These are phyloP conservation scores for Serripes groenlandicus DNA, from an alignment of 2,888 invertebrate genomes.

Conservation along the genomic window DNA sequence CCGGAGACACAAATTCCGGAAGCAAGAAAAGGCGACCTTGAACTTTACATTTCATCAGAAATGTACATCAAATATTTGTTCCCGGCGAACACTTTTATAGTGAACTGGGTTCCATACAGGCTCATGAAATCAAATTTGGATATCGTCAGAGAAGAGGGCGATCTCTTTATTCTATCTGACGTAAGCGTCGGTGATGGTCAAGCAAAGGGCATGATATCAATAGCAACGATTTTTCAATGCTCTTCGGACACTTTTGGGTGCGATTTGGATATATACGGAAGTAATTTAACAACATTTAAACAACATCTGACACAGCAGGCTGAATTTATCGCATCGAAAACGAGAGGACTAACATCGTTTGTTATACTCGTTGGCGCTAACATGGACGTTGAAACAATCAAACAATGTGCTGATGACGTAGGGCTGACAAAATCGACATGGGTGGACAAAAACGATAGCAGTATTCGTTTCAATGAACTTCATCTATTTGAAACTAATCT, in stretches of 20 bases:
- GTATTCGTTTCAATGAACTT: neutral
- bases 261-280: slow-evolving; percentile 13
- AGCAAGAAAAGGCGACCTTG: neutral
- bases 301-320: slow-evolving; percentile 1
- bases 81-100: neutral
- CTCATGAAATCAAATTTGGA: slow-evolving; percentile 3
- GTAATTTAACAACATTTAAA: neutral
- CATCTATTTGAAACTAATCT: neutral
- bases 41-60: neutral
- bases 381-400: neutral
- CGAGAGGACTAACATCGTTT: neutral
- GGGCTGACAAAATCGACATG: neutral
- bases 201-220: neutral
- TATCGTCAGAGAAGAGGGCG: neutral
- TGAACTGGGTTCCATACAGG: slow-evolving; percentile 15
- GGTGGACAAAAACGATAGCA: neutral
- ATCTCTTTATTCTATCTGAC: neutral
- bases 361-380: slow-evolving; percentile 8
- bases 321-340: neutral
- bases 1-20: neutral
- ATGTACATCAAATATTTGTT: slow-evolving; percentile 9
- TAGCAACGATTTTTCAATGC: neutral
- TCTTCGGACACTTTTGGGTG: neutral
- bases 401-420: neutral
- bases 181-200: neutral